phyloP scores from a whole-genome alignment of 30 jellyfish, hydroid and myxozoan species.

The Cassiopea andromeda region DNA sequence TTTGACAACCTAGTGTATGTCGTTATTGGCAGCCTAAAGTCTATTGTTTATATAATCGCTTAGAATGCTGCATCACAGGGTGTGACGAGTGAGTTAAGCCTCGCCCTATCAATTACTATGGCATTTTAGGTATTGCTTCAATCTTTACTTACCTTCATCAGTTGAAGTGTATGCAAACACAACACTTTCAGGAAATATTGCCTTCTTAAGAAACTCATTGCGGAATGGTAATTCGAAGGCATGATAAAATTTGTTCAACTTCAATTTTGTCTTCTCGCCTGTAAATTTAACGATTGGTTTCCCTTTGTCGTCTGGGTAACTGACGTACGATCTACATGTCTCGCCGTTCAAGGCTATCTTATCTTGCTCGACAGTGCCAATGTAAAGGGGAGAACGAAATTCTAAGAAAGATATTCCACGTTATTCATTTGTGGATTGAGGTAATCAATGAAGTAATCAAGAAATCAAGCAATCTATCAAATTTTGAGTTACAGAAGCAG shows the following conservation, averaged over 20 bases:
- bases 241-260: neutral
- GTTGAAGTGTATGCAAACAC: neutral
- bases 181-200: neutral
- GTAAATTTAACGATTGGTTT: neutral
- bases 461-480: neutral
- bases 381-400: neutral
- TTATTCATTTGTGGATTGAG: neutral
- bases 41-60: too few relatives aligned
- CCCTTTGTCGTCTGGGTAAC: neutral
- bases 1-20: too few relatives aligned
- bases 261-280: neutral
- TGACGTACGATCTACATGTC: neutral
- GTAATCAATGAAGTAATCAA: neutral
- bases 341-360: neutral
- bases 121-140: neutral
- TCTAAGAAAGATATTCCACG: neutral
- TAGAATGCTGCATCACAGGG: too few relatives aligned
- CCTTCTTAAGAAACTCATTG: neutral
- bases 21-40: too few relatives aligned
- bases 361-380: neutral
- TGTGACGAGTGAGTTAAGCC: too few relatives aligned
- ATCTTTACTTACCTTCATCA: neutral
- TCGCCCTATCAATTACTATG: too few relatives aligned
- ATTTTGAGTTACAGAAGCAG: too few relatives aligned
- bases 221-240: neutral